Base-by-base conservation (phyloP, 2,113 vertebrate genomes). In the Forbesichthys papilliferus region DNA sequence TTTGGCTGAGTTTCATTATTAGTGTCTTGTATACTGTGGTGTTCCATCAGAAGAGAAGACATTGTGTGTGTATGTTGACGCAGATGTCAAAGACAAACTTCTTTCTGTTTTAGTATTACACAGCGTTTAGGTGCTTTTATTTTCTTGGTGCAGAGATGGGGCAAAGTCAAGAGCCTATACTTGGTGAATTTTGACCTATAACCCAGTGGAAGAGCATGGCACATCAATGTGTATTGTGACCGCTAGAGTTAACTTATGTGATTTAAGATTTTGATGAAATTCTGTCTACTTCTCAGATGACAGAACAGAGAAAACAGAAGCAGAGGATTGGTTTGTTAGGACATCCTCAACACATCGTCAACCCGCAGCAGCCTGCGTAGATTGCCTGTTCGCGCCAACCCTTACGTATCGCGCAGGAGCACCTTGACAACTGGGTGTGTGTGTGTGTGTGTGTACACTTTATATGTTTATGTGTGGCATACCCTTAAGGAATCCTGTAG, bases 271-370 rank as follows among this genome's bases (percentile, higher is more conserved):
- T 10, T n/a, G 36, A 42, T 8, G 7, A 42, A 42, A 5, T 48
- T 81, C 80, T 90, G 48, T 88, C 73, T 91, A 82, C 20, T 66
- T 92, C 92, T 90, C 86, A 99, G 98, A 99, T 99, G 98, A 99
- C 96, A 1, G 98, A 99, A 75, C 98, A 99, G 88, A 95, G 98
- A 90, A 99, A 99, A 88, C 97, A 99, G 93, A 99, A 99, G 84
- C 98, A 99, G 86, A 92, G 98, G 69, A 98, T 98, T 8, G 97
- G 98, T 4, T 93, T 99, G 72, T 81, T 99, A 54, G 96, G 95
- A 59, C 96, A 98, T 88, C 95, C 98, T 71, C 95, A 96, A 36
- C 95, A 98, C 90, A 82, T 96, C 53, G 92, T 95, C 80, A 99
- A 97, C 91, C 95, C 96, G 3, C 98, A 99, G 92, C 97, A 96